Evolutionary conservation across 1,140 invertebrate genomes (phyloP).

Genomic region (Eueides isabella): DNA sequence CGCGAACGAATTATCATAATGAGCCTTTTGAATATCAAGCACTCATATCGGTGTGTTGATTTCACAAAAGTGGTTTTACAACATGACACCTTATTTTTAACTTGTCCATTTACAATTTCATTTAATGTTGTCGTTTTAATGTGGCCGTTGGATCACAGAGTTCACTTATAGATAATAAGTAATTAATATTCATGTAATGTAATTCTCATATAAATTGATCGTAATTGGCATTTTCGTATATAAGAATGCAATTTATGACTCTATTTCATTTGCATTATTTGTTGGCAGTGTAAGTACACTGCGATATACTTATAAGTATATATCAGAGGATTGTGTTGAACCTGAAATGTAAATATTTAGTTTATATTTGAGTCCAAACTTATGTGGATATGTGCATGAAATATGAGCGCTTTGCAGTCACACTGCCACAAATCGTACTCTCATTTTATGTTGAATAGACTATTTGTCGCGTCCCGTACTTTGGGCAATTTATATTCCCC

Average conservation of each 20-base stretch:
- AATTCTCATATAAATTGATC: not conserved
- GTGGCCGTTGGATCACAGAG: not conserved
- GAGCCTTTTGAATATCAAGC: conserved; percentile 56
- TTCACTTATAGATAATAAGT: not conserved
- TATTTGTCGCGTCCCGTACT: conserved; percentile 48
- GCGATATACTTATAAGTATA: too few relatives aligned
- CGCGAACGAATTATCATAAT: conserved; percentile 78
- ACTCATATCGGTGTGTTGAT: conserved; percentile 39
- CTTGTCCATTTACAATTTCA: conserved; percentile 30
- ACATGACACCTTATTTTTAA: conserved; percentile 44
- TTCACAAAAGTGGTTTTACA: conserved; percentile 42
- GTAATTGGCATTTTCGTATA: not conserved
- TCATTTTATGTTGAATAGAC: conserved; percentile 57
- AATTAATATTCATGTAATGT: not conserved
- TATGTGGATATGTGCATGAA: conserved; percentile 11
- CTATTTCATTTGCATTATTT: not conserved
- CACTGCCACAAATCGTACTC: conserved; percentile 59
- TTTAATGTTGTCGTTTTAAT: conserved; percentile 24
- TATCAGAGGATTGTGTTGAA: not conserved
- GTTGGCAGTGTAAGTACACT: too few relatives aligned
- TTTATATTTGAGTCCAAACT: conserved; percentile 15
- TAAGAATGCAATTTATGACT: not conserved
- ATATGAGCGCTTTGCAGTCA: conserved; percentile 34
- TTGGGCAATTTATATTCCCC: conserved; percentile 25
- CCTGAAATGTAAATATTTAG: not conserved